Base-by-base conservation (phyloP, 2,113 vertebrate species). In the Synchiropus splendidus region DNA sequence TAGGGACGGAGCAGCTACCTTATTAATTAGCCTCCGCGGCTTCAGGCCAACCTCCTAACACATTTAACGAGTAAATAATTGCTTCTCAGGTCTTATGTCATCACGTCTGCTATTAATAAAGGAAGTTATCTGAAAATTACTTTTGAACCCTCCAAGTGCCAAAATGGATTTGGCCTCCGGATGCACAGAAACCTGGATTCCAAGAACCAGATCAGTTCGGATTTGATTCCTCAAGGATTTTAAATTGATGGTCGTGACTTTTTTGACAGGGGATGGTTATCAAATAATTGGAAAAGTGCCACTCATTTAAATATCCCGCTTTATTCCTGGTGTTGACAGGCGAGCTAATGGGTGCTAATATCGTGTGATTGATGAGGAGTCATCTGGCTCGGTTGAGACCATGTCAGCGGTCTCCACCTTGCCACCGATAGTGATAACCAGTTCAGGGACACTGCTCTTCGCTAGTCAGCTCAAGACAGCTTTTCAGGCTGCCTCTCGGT, bases 21-120 rank as follows among this genome's bases (percentile, higher is more conserved):
- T 73, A 73, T 80, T 81, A 81, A 78, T 78, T 78, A 81, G 75
- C 66, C 75, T 71, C 42, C 54, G 51, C 58, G 55, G 78, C 78
- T 78, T 66, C 60, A 77, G 72, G 75, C 75, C 68, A 73, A 77
- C 71, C 78, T 77, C 75, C 61, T 78, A 75, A 81, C 71, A 71
- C 64, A 77, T 81, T 78, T 81, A 81, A 77, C 67, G 75, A 78
- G 75, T 81, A 81, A 78, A 81, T 81, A 77, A 77, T 73, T 78
- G 69, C 71, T 73, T 77, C 59, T 54, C 54, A 51, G 70, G 72
- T 78, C 75, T 75, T 67, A 65, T 77, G 78, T 78, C 78, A 75
- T 67, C 62, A 54, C 59, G 64, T 62, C 71, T 75, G 78, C 75
- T 73, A 75, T 78, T 78, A 71, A 76, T 67, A 73, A 54, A 47